Conservation (phyloP, 1,140 invertebrate species). For the Tetragonula clypearis region DNA sequence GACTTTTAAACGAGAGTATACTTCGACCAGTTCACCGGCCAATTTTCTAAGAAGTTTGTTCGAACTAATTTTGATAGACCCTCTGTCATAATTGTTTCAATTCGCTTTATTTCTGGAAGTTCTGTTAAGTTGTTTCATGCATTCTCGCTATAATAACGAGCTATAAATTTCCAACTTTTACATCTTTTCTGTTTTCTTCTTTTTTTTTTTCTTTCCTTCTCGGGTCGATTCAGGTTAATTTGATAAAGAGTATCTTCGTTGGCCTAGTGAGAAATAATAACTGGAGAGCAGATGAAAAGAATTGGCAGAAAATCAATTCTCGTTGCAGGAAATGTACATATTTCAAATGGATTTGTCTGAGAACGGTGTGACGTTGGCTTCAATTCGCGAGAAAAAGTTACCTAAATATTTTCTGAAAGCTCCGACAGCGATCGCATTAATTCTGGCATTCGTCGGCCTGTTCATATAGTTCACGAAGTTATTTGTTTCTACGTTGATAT, state of each 20-base stretch:
- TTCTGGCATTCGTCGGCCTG: neutral
- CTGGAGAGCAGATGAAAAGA: neutral
- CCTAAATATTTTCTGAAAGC: neutral
- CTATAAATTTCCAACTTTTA: too few species aligned
- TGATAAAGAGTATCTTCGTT: neutral
- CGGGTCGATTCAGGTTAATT: neutral
- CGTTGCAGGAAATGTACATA: neutral
- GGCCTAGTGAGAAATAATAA: neutral
- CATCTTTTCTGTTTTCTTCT: too few species aligned
- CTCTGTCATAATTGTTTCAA: too few species aligned
- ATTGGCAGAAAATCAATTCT: neutral
- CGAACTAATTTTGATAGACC: too few species aligned
- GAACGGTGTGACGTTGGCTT: too few species aligned
- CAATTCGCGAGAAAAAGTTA: neutral
- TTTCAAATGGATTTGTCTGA: neutral
- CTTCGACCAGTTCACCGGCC: too few species aligned
- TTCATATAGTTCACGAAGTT: neutral
- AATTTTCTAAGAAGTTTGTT: too few species aligned
- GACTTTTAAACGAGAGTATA: too few species aligned
- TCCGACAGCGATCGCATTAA: neutral
- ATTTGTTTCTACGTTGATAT: neutral
- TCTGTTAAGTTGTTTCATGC: too few species aligned
- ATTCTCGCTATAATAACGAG: too few species aligned
- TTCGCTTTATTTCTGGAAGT: too few species aligned
- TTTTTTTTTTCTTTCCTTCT: too few species aligned